Percentiles rank a stretch among this genome's conserved stretches.
Conservation (phyloP, 2,888 invertebrate species). For the Acanthosepion pharaonis region DNA sequence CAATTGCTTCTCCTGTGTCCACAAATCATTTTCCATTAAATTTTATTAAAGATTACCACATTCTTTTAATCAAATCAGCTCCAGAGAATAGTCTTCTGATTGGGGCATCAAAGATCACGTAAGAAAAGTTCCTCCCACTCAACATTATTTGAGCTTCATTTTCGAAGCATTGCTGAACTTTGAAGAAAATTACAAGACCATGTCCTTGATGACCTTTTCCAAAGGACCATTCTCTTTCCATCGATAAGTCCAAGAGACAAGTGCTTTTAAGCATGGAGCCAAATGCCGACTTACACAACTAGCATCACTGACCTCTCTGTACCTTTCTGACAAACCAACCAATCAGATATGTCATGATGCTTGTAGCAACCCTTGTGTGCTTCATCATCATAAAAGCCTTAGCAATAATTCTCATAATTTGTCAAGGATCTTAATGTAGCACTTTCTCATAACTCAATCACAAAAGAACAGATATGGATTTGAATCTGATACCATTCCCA, state of each 20-base stretch:
- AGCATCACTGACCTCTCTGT: slow-evolving; percentile 4
- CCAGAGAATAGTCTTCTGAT: neutral
- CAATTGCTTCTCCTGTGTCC: neutral
- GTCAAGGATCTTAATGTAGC: slow-evolving; percentile 33
- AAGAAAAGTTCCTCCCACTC: neutral
- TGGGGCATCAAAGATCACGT: neutral
- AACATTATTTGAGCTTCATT: neutral
- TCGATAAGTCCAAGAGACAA: slow-evolving; percentile 21
- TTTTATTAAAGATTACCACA: slow-evolving; percentile 1
- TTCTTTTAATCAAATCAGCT: slow-evolving; percentile 15
- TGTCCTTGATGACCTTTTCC: neutral
- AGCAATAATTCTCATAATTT: slow-evolving; percentile 23
- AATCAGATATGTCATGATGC: slow-evolving; percentile 4
- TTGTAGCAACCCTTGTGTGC: slow-evolving; percentile 4
- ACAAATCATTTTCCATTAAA: neutral
- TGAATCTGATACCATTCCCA: neutral
- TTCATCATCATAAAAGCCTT: slow-evolving; percentile 21
- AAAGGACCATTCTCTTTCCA: slow-evolving; percentile 33
- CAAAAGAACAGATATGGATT: neutral
- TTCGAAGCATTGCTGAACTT: neutral
- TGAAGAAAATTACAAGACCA: slow-evolving; percentile 6
- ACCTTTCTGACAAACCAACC: neutral
- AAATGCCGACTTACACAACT: slow-evolving; percentile 4
- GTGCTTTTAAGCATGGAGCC: slow-evolving; percentile 8
- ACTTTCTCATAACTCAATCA: slow-evolving; percentile 33